These are phyloP conservation scores for Apogon talboti DNA, from an alignment of 2,797 vertebrate genomes.

Conservation along the genomic window DNA sequence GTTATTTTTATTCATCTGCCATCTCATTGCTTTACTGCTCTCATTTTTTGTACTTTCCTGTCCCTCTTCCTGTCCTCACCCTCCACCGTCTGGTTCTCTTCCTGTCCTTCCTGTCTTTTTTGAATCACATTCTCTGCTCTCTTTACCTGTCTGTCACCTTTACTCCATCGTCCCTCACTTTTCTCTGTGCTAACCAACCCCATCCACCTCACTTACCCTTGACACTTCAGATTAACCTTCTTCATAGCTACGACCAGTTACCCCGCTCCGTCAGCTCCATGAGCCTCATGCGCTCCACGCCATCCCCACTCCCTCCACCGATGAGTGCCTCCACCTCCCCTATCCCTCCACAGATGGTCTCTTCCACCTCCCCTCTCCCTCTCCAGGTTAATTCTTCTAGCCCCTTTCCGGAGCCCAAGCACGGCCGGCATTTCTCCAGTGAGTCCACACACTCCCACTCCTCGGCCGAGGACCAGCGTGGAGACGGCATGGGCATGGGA, in stretches of 20 bases:
- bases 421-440: slow-evolving; percentile 88
- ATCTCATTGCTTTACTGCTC: slow-evolving; percentile 75
- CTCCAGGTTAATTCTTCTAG: slow-evolving; percentile 90
- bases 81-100: slow-evolving; percentile 34
- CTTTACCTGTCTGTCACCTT: slow-evolving; percentile 17
- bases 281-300: slow-evolving; percentile 80
- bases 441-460: slow-evolving; percentile 92
- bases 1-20: slow-evolving; percentile 54
- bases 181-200: slow-evolving; percentile 13
- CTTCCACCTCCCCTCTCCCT: slow-evolving; percentile 82
- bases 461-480: slow-evolving; percentile 86
- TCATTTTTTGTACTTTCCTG: slow-evolving; percentile 55
- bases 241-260: slow-evolving; percentile 77
- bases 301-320: slow-evolving; percentile 74
- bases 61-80: slow-evolving; percentile 34
- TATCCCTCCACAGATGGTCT: slow-evolving; percentile 83
- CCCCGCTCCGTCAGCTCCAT: slow-evolving; percentile 82
- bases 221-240: slow-evolving; percentile 62
- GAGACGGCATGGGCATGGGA: slow-evolving; percentile 79
- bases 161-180: slow-evolving; percentile 2
- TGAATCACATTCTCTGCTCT: slow-evolving; percentile 34
- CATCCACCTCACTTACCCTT: slow-evolving; percentile 16
- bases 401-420: slow-evolving; percentile 89
- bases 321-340: slow-evolving; percentile 80
- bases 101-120: slow-evolving; percentile 33